phyloP scores from a whole-genome alignment of 2,888 invertebrate species.

The Strigamia transsilvanica region DNA sequence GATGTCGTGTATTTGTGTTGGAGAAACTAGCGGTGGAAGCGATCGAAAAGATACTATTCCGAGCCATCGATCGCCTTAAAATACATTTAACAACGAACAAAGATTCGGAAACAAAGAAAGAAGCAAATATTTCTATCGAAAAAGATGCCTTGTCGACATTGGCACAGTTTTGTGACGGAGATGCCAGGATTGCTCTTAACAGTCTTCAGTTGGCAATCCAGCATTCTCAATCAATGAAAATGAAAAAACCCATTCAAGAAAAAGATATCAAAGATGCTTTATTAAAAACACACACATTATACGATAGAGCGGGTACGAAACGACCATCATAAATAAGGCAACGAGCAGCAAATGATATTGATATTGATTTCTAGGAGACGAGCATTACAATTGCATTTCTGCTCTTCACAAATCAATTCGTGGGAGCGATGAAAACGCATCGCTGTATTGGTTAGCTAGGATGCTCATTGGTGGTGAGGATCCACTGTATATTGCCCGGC shows the following conservation, averaged over 20 bases:
- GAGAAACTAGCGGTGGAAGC: constrained; percentile 73
- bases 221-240: constrained; percentile 65
- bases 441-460: constrained; percentile 82
- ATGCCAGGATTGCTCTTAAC: constrained; percentile 80
- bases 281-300: constrained; percentile 78
- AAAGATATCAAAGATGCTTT: constrained; percentile 75
- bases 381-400: constrained; percentile 83
- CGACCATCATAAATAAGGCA: background rate
- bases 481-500: constrained; percentile 78
- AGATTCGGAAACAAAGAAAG: background rate
- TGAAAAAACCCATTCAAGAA: constrained; percentile 61
- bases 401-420: constrained; percentile 84
- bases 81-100: background rate
- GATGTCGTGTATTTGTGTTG: constrained; percentile 79
- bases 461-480: constrained; percentile 83
- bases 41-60: constrained; percentile 71
- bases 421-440: constrained; percentile 78
- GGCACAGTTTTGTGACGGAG: constrained; percentile 81
- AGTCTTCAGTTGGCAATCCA: constrained; percentile 77
- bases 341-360: background rate
- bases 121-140: constrained; percentile 63
- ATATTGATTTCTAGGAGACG: constrained; percentile 69
- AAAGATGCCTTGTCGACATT: constrained; percentile 74
- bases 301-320: constrained; percentile 67
- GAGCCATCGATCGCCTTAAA: constrained; percentile 67